phyloP scores from a whole-genome alignment of 2,888 invertebrate genomes.

The Melolontha melolontha region DNA sequence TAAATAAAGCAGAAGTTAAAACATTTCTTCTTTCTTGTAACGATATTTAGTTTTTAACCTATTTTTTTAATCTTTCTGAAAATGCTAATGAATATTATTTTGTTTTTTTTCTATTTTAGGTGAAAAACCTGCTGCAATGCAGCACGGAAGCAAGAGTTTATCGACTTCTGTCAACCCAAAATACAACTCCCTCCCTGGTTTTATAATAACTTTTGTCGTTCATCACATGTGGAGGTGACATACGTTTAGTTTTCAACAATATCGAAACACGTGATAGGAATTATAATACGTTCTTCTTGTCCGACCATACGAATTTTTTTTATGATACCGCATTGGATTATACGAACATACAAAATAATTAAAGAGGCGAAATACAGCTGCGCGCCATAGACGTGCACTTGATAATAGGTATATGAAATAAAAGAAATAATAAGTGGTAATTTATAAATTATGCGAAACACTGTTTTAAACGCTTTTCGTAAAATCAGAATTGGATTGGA shows the following conservation, averaged over 20 bases:
- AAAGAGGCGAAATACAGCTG: too few species aligned
- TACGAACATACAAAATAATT: background rate
- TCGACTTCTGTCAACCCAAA: slow-evolving; percentile 5
- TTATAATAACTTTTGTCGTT: slow-evolving; percentile 12
- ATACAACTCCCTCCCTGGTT: background rate
- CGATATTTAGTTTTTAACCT: too few species aligned
- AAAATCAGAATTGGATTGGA: too few species aligned
- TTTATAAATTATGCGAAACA: too few species aligned
- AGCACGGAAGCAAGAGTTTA: slow-evolving; percentile 69
- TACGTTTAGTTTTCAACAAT: background rate
- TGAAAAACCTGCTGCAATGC: slow-evolving; percentile 77
- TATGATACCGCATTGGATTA: too few species aligned
- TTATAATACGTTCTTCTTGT: background rate
- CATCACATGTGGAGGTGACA: slow-evolving; percentile 39
- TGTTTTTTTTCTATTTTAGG: slow-evolving; percentile 63
- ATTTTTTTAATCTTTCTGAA: too few species aligned
- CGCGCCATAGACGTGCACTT: too few species aligned
- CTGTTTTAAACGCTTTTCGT: too few species aligned
- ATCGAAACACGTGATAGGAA: slow-evolving; percentile 20
- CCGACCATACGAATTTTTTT: background rate
- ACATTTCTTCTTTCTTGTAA: too few species aligned
- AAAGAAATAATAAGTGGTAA: too few species aligned
- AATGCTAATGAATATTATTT: background rate
- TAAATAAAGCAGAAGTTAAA: too few species aligned
- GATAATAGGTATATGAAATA: too few species aligned